Percentiles rank a stretch among this genome's conserved stretches.
Evolutionary conservation across 2,888 invertebrate genomes (phyloP).

Genomic region (Synergus umbraculus): DNA sequence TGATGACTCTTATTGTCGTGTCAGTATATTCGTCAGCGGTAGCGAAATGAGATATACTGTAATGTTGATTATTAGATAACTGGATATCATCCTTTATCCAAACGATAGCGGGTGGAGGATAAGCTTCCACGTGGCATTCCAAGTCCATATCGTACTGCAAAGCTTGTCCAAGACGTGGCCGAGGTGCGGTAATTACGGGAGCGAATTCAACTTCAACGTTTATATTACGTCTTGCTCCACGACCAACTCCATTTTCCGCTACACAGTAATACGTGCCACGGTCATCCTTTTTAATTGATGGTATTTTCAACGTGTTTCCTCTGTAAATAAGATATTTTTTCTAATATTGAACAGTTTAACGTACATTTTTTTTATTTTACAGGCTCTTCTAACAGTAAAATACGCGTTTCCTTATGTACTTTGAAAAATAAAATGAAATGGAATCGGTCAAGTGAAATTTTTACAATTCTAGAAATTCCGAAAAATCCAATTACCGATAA

Average conservation of each 20-base stretch:
- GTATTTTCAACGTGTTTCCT: conserved; percentile 89
- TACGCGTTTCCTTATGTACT: too few relatives aligned
- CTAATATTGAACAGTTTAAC: not conserved
- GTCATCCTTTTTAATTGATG: conserved; percentile 90
- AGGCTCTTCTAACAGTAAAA: not conserved
- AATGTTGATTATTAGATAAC: conserved; percentile 93
- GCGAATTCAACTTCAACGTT: conserved; percentile 92
- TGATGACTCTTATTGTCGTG: conserved; percentile 92
- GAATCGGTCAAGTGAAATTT: not conserved
- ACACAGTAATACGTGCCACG: conserved; percentile 96
- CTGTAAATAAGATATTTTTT: conserved; percentile 76
- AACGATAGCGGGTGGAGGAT: conserved; percentile 94
- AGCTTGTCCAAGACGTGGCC: conserved; percentile 91
- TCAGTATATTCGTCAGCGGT: conserved; percentile 95
- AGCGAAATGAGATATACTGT: conserved; percentile 93
- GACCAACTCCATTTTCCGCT: conserved; percentile 92
- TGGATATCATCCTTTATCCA: conserved; percentile 93
- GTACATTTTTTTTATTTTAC: not conserved
- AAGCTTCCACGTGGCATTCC: conserved; percentile 96
- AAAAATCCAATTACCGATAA: conserved; percentile 79
- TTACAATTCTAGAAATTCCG: not conserved
- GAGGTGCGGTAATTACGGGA: conserved; percentile 90
- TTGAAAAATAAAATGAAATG: too few relatives aligned
- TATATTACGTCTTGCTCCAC: conserved; percentile 90
- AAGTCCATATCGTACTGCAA: conserved; percentile 96